These are phyloP conservation scores for Clepsis dumicolana DNA, from an alignment of 2,888 invertebrate genomes.

Conservation along the genomic window DNA sequence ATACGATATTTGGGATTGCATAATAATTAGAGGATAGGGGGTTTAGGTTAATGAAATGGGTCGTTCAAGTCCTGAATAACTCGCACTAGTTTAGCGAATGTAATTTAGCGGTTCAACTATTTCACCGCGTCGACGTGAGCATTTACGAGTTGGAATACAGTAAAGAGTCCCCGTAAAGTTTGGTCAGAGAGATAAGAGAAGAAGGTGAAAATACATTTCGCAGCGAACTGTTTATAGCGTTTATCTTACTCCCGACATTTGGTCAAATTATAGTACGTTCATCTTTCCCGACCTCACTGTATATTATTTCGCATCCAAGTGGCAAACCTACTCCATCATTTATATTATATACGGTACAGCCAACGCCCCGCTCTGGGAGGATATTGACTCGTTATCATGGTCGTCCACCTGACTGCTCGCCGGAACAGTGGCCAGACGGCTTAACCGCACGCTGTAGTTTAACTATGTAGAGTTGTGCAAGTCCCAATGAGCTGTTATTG, in stretches of 20 bases:
- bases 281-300: background rate
- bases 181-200: background rate
- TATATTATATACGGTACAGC: background rate
- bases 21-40: conserved; percentile 35
- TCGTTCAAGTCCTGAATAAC: conserved; percentile 14
- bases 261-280: background rate
- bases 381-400: conserved; percentile 37
- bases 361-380: background rate
- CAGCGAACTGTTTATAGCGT: background rate
- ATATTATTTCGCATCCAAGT: background rate
- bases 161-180: background rate
- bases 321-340: background rate
- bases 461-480: no score
- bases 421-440: conserved; percentile 21
- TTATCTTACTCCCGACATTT: background rate
- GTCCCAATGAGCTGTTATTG: no score
- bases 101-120: conserved; percentile 10
- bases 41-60: conserved; percentile 28
- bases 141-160: background rate
- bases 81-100: conserved; percentile 1
- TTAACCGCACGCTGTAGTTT: conserved; percentile 12
- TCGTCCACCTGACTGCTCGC: conserved; percentile 24
- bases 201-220: background rate
- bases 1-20: conserved; percentile 40
- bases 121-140: background rate